Percentiles rank a stretch among this genome's conserved stretches.
These are phyloP conservation scores for Pterostichus madidus DNA, from an alignment of 2,888 invertebrate genomes.

Conservation along the genomic window DNA sequence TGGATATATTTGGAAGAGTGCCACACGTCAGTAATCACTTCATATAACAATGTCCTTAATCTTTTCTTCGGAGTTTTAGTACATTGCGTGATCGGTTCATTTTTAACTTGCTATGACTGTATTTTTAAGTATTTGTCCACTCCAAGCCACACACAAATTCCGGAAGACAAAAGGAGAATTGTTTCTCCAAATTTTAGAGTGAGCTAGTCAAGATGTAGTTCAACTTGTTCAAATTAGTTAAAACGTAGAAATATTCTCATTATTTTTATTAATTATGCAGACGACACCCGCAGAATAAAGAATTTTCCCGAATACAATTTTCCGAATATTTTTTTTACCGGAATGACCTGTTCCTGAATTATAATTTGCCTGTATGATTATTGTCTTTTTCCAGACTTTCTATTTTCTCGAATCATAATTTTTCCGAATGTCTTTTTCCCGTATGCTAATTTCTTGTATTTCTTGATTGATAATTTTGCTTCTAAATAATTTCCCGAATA, in stretches of 20 bases:
- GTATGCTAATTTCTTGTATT: no score
- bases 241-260: background rate
- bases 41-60: slow-evolving; percentile 58
- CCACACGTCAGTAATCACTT: slow-evolving; percentile 56
- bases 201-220: slow-evolving; percentile 9
- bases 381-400: no score
- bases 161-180: slow-evolving; percentile 34
- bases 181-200: slow-evolving; percentile 13
- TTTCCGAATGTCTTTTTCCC: no score
- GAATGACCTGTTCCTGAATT: no score
- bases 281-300: background rate
- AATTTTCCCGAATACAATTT: no score
- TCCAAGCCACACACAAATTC: background rate
- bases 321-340: no score
- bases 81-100: slow-evolving; percentile 42
- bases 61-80: slow-evolving; percentile 46
- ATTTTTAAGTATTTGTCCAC: slow-evolving; percentile 29
- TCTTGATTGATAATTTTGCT: no score
- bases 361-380: no score
- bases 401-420: no score
- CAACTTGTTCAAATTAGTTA: slow-evolving; percentile 6
- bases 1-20: slow-evolving; percentile 35
- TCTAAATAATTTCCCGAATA: no score
- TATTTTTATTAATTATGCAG: no score
- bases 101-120: slow-evolving; percentile 46